A percentile compares a stretch with the other conserved stretches of the same genome.
phyloP scores from a whole-genome alignment of 2,113 vertebrate species.

The Peucedramus taeniatus region DNA sequence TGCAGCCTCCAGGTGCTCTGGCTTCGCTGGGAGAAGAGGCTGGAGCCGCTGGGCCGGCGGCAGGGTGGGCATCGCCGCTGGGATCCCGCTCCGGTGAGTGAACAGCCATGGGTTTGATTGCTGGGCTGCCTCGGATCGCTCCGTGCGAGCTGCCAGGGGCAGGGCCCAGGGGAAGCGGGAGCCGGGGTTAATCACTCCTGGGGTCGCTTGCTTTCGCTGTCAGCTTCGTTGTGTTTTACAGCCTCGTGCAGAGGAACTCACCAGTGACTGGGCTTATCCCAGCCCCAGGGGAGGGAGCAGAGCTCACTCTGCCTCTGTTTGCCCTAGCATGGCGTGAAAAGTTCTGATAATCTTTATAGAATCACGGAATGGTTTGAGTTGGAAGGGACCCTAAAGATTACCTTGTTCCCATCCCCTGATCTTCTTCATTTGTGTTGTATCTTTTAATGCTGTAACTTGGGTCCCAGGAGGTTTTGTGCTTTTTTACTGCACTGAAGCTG shows the following conservation, averaged over 20 bases:
- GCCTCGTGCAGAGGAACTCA: rapidly evolving
- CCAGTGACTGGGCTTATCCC: background rate
- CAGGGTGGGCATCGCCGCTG: background rate
- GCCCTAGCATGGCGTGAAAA: background rate
- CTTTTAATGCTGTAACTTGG: background rate
- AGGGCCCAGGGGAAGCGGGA: rapidly evolving
- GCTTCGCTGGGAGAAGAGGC: background rate
- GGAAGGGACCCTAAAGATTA: background rate
- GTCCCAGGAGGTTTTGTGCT: background rate
- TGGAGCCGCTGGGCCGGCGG: background rate
- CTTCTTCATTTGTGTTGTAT: rapidly evolving
- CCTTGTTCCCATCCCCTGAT: no score
- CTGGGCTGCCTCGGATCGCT: background rate
- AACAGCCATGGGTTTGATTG: background rate
- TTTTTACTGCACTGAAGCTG: background rate
- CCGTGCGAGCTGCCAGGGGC: background rate
- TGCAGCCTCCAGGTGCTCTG: background rate
- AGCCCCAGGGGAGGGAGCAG: background rate
- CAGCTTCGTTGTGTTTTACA: rapidly evolving
- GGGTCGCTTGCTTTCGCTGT: rapidly evolving
- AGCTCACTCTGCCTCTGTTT: background rate
- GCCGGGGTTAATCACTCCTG: background rate
- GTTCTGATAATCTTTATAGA: background rate
- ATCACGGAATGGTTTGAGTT: background rate
- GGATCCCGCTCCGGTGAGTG: constrained; percentile 30